Base-by-base conservation (phyloP, 1,140 invertebrate species). In the Macrocentrus cingulum region DNA sequence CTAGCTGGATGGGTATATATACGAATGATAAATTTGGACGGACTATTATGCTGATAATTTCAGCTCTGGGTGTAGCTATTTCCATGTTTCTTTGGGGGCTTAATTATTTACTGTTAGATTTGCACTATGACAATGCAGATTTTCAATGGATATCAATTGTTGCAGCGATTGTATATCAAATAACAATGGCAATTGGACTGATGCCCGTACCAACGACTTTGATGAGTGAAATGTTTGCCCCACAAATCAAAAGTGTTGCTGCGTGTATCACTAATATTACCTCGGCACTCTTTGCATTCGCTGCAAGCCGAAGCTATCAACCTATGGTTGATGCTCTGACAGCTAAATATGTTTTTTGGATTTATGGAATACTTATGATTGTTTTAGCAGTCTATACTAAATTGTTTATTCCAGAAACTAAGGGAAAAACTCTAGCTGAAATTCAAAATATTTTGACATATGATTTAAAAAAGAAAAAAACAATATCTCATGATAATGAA, bases 331-430 rank as follows among this genome's bases (percentile, higher is more conserved):
- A 85, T 60, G 62, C 73, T 3, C 80, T 88, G 15, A 82, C 84
- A 11, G 84, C 85, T 18, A 85, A 91, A 70, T 85, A 84, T 51
- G 84, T 87, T 34, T 92, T 90, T 75, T 88, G 84, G 81, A 72
- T 87, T 8, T 95, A 95, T 72, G 80, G 87, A 0, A 74, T 84
- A 6, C 82, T 87, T 63, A 88, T 87, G 19, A 63, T 86, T 0
- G 39, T 86, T 1, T 83, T 87, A 5, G 67, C 87, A 1, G 52
- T 88, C 13, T 91, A 87, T 66, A 83, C 87, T 41, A 74, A 86
- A 18, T 74, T 82, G 2, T 81, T 83, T 37, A 79, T 92, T 16
- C 90, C 91, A 0, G 91, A 94, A 77, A 94, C 91, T 0, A 93
- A 92, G 75, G 89, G 88, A 8, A 91, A 89, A 69, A 86, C 87